phyloP scores from a whole-genome alignment of 2,888 invertebrate species.

The Ophraella communa region DNA sequence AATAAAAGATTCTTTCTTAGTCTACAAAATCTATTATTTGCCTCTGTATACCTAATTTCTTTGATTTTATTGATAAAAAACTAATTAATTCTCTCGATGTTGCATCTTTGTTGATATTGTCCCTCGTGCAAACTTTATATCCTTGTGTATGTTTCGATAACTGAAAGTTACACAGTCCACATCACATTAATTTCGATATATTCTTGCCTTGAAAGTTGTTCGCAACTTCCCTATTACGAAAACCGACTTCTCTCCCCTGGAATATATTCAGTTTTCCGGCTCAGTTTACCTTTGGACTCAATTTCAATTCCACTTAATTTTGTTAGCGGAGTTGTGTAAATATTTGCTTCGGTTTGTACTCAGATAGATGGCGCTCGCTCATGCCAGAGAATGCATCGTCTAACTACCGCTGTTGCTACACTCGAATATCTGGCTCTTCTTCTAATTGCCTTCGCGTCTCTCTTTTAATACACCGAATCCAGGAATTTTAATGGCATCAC shows the following conservation, averaged over 20 bases:
- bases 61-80: not conserved
- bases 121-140: no score
- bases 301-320: conserved; percentile 63
- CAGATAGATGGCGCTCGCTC: conserved; percentile 48
- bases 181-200: conserved; percentile 11
- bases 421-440: conserved; percentile 16
- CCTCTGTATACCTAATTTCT: no score
- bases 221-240: conserved; percentile 13
- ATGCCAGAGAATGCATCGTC: conserved; percentile 32
- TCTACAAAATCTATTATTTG: no score
- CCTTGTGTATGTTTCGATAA: not conserved
- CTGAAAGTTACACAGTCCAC: not conserved
- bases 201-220: conserved; percentile 7
- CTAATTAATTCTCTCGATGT: no score
- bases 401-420: conserved; percentile 20
- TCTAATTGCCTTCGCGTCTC: conserved; percentile 14
- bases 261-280: conserved; percentile 38
- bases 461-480: not conserved
- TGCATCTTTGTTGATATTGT: not conserved
- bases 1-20: no score
- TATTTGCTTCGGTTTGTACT: conserved; percentile 59
- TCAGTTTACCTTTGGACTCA: conserved; percentile 61
- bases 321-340: conserved; percentile 61
- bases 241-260: conserved; percentile 21
- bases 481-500: conserved; percentile 4